These are phyloP conservation scores for Brienomyrus brachyistius DNA, from an alignment of 2,113 vertebrate genomes.

Conservation along the genomic window DNA sequence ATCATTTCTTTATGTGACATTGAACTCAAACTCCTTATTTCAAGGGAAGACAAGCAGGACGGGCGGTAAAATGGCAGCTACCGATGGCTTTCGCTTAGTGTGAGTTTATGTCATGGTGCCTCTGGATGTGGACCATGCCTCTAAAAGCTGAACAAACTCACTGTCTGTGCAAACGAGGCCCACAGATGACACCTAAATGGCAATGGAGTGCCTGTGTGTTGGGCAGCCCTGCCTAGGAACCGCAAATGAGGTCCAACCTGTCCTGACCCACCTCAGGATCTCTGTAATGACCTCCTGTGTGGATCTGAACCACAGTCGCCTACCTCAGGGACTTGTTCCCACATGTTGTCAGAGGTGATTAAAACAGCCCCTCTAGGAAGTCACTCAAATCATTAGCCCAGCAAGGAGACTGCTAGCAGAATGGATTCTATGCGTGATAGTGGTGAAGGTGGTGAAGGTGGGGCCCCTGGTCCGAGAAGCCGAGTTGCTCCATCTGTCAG, in stretches of 20 bases:
- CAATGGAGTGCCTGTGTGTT: background rate
- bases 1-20: background rate
- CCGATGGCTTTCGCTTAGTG: background rate
- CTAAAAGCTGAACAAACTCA: background rate
- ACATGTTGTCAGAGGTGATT: background rate
- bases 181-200: background rate
- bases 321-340: background rate
- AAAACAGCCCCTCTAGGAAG: background rate
- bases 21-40: background rate
- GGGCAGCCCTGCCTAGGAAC: background rate
- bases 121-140: background rate
- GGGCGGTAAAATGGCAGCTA: background rate
- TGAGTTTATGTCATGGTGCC: background rate
- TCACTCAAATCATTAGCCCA: background rate
- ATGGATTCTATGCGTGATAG: background rate
- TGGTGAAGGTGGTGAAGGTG: background rate
- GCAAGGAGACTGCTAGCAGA: background rate
- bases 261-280: background rate
- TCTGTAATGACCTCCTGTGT: background rate
- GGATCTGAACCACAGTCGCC: background rate
- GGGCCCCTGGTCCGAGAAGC: background rate
- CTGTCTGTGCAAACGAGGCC: background rate
- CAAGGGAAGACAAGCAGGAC: background rate
- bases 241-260: background rate
- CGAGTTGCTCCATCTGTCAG: background rate